Percentiles rank a stretch among this genome's conserved stretches.
These are phyloP conservation scores for Thyatira batis DNA, from an alignment of 2,888 invertebrate genomes.

Conservation along the genomic window DNA sequence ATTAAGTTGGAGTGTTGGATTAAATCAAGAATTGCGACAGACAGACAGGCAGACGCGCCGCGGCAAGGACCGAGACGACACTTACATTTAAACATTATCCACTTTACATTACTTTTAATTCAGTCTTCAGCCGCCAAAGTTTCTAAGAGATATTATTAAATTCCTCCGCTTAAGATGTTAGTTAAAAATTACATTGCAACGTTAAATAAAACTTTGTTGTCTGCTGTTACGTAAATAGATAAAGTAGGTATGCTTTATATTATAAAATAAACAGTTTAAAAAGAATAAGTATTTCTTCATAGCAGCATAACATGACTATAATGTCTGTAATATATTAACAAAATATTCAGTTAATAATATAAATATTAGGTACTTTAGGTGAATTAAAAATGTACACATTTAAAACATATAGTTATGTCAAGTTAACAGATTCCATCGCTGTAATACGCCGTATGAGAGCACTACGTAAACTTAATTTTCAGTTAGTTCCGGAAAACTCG, in stretches of 20 bases:
- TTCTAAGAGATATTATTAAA: not conserved
- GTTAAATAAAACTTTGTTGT: too few species aligned
- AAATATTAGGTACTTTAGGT: too few species aligned
- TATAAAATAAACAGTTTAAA: too few species aligned
- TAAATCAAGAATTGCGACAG: not conserved
- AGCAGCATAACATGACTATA: not conserved
- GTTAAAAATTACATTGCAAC: not conserved
- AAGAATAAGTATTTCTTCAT: not conserved
- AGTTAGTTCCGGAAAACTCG: not conserved
- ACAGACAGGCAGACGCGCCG: too few species aligned
- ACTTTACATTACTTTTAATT: not conserved
- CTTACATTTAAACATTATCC: not conserved
- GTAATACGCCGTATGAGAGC: not conserved
- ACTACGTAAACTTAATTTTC: not conserved
- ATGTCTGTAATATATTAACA: too few species aligned
- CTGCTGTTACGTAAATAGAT: too few species aligned
- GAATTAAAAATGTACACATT: too few species aligned
- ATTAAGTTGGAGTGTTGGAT: slow-evolving; percentile 6
- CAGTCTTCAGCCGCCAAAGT: not conserved
- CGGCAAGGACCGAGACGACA: not conserved
- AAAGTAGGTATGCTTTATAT: too few species aligned
- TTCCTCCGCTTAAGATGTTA: not conserved
- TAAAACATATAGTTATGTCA: too few species aligned
- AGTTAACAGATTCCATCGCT: too few species aligned
- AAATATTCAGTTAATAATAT: too few species aligned